These are phyloP conservation scores for Leptopilina drosophilae DNA, from an alignment of 2,888 invertebrate species.

Conservation along the genomic window DNA sequence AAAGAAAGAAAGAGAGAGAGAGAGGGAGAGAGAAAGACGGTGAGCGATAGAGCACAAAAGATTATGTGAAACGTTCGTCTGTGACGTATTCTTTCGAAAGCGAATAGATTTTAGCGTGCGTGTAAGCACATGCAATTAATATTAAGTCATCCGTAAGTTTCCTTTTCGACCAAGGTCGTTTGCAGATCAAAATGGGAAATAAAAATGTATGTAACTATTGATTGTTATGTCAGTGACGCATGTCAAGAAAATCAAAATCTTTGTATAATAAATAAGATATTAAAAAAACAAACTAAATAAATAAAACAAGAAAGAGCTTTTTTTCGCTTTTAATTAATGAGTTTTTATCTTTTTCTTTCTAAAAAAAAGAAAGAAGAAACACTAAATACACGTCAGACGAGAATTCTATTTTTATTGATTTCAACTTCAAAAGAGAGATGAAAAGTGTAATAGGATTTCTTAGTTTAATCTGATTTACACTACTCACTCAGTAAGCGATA, in stretches of 20 bases:
- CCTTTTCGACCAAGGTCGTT: constrained; percentile 39
- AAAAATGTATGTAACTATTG: constrained; percentile 23
- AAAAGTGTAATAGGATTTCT: constrained; percentile 20
- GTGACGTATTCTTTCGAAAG: constrained; percentile 35
- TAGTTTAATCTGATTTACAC: constrained; percentile 22
- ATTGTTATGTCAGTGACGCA: constrained; percentile 34
- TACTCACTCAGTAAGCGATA: constrained; percentile 8
- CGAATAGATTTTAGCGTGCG: constrained; percentile 35
- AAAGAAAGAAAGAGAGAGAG: neutral
- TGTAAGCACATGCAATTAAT: constrained; percentile 37
- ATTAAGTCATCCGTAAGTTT: constrained; percentile 41
- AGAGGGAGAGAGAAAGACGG: neutral
- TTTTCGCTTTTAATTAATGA: neutral
- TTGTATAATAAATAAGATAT: neutral
- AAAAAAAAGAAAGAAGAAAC: too few relatives aligned
- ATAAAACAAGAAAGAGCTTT: neutral
- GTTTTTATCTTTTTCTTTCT: too few relatives aligned
- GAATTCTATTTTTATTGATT: constrained; percentile 16
- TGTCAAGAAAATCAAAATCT: constrained; percentile 25
- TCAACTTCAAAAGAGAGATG: constrained; percentile 6
- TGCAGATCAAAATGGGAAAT: constrained; percentile 29
- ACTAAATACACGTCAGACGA: too few relatives aligned
- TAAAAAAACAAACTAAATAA: neutral
- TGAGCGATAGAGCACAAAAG: constrained; percentile 12
- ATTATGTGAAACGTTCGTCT: constrained; percentile 39